Percentiles rank a stretch among this genome's conserved stretches.
Conservation (phyloP, 2,888 invertebrate genomes). For the Thymelicus acteon region DNA sequence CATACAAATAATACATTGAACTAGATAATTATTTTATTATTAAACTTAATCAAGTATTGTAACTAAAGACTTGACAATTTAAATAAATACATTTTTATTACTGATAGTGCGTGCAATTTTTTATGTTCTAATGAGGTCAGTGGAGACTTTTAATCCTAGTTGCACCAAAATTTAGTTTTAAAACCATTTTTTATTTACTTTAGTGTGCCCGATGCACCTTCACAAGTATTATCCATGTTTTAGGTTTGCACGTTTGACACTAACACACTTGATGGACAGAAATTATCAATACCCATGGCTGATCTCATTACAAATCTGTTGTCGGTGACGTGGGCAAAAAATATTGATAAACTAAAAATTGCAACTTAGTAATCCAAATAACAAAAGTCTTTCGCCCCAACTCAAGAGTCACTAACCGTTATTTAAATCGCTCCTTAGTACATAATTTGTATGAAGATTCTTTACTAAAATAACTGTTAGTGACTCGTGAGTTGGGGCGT, state of each 20-base stretch:
- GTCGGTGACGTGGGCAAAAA: background rate
- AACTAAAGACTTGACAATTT: background rate
- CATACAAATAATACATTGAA: background rate
- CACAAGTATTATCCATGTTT: slow-evolving; percentile 13
- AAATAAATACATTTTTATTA: slow-evolving; percentile 7
- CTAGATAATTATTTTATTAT: slow-evolving; percentile 1
- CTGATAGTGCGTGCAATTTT: slow-evolving; percentile 9
- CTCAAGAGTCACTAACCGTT: too few species aligned
- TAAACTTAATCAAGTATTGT: background rate
- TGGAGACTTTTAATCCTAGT: background rate
- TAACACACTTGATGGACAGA: background rate
- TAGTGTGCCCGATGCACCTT: background rate
- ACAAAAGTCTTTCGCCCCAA: background rate
- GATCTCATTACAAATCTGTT: slow-evolving; percentile 2
- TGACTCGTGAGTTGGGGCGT: too few species aligned
- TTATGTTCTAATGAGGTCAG: background rate
- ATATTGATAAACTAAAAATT: background rate
- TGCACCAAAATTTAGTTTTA: slow-evolving; percentile 24
- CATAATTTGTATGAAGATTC: too few species aligned
- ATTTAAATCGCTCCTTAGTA: too few species aligned
- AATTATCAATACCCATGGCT: background rate
- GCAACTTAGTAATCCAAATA: background rate
- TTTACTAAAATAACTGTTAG: too few species aligned
- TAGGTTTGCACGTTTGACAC: slow-evolving; percentile 11
- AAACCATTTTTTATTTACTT: background rate